Evolutionary conservation across 1,140 invertebrate species (phyloP), one percentile per base, ranked within the genome.

Genomic region (Hydropsyche tenuis): DNA sequence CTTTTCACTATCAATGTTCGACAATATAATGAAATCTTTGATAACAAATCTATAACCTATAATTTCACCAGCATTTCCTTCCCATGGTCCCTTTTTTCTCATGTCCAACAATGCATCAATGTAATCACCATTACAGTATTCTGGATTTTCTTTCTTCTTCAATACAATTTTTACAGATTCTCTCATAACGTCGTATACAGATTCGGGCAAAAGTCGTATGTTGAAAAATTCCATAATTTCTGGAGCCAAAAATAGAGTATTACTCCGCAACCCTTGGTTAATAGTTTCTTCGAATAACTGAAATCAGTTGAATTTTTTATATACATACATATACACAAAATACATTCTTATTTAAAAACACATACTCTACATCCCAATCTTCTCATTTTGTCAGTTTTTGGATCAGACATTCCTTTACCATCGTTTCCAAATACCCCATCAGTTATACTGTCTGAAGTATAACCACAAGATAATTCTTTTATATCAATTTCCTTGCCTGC

Each of bases 1-100:
- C n/a, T n/a, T n/a, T n/a, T n/a, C n/a, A n/a, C n/a, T n/a, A n/a
- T n/a, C n/a, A n/a, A n/a, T n/a, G n/a, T n/a, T n/a, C n/a, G n/a
- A n/a, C n/a, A n/a, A n/a, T n/a, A n/a, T n/a, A n/a, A n/a, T n/a
- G n/a, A n/a, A n/a, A n/a, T n/a, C n/a, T n/a, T n/a, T n/a, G 9
- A 62, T 22, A 62, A 27, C 11, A 1, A 25, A 14, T 1, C 60
- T 30, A 4, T 20, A 62, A 76, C 74, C 71, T 16, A 76, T 76
- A 4, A 76, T 76, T 45, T 76, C 71, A 37, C 74, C 74, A 30
- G 73, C 23, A 25, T 76, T 73, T 56, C 74, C 74, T 65, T 76
- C 74, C 74, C 74, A 76, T 9, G 71, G n/a, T 0, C 74, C 74
- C 30, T 73, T 73, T 0, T 51, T 43, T 7, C 60, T 60, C 63